These are phyloP conservation scores for Trichonephila clavata DNA, from an alignment of 1,140 invertebrate genomes.

Conservation along the genomic window DNA sequence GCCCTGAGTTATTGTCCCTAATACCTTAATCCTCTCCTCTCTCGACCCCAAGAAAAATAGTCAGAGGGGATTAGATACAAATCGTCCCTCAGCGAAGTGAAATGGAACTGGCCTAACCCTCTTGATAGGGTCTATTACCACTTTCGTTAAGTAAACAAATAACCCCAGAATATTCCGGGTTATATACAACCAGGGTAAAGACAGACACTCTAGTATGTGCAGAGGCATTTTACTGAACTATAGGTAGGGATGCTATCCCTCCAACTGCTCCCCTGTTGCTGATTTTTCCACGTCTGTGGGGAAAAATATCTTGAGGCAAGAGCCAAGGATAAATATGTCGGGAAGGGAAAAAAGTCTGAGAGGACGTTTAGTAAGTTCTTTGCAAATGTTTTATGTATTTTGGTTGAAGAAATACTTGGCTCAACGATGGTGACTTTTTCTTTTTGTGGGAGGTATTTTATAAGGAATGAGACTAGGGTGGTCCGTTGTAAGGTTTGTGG, in stretches of 20 bases:
- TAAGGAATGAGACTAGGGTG: neutral
- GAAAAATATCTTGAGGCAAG: neutral
- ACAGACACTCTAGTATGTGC: conserved; percentile 6
- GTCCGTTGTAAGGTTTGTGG: neutral
- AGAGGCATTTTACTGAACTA: neutral
- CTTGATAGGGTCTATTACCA: conserved; percentile 10
- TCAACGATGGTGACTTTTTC: too few relatives aligned
- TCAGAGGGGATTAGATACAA: neutral
- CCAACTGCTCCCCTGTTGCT: conserved; percentile 5
- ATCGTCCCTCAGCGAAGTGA: neutral
- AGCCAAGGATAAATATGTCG: neutral
- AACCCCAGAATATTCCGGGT: neutral
- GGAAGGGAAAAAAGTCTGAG: neutral
- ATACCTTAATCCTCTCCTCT: neutral
- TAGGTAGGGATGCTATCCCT: neutral
- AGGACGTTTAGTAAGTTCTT: neutral
- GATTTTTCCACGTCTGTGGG: conserved; percentile 14
- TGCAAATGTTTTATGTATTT: conserved; percentile 9
- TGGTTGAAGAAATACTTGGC: neutral
- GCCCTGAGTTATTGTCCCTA: neutral
- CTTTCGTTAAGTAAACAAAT: conserved; percentile 26
- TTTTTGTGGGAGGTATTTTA: too few relatives aligned
- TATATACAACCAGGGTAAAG: neutral
- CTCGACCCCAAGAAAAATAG: neutral
- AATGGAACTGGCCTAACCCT: conserved; percentile 5